Base-by-base conservation (phyloP, 1,140 invertebrate genomes). In the Drosophila parabipectinata region DNA sequence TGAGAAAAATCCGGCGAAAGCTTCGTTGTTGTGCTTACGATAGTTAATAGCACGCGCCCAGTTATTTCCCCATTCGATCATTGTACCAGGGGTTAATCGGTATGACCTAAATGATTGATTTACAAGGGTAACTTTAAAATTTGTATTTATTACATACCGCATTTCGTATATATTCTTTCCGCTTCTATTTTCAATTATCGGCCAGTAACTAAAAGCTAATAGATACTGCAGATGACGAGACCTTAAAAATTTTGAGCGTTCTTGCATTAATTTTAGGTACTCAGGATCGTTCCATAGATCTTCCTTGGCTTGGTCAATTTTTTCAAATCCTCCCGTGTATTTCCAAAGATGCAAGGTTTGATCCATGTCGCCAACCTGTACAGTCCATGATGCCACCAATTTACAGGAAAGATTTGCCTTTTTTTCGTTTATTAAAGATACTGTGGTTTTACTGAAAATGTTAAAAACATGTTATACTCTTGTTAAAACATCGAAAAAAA, bases 61-160 rank as follows among this genome's bases (percentile, higher is more conserved):
- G 92, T 99, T 98, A 92, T 99, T 99, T 69, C 98, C 98, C 98
- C 98, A 99, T 93, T 99, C 98, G 77, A 99, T 99, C 97, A 99
- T 99, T 1, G 98, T 99, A 26, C 98, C 95, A 5, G 98, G 98
- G 93, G 98, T 98, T 18, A 99, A 93, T 79, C 97, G 96, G 82
- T 93, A 95, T 26, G 90, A 92, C 5, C 90, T 91, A 18, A 7
- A 44, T 8, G n/a, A 8, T 15, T 2, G 7, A 50, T 30, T 47
- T 15, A 44, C 8, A 15, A 44, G 41, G 15, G 10, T 44, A 15
- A 18, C 41, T 18, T 15, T 18, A 6, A 18, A 15, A 15, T 15
- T n/a, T 37, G 12, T 10, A 15, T 6, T 9, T n/a, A 4, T 57
- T 37, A 37, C 34, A 59, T 84, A 85, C 90, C 98, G 94, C 82